Evolutionary conservation across 2,113 vertebrate species (phyloP).

Genomic region (Suricata suricatta): DNA sequence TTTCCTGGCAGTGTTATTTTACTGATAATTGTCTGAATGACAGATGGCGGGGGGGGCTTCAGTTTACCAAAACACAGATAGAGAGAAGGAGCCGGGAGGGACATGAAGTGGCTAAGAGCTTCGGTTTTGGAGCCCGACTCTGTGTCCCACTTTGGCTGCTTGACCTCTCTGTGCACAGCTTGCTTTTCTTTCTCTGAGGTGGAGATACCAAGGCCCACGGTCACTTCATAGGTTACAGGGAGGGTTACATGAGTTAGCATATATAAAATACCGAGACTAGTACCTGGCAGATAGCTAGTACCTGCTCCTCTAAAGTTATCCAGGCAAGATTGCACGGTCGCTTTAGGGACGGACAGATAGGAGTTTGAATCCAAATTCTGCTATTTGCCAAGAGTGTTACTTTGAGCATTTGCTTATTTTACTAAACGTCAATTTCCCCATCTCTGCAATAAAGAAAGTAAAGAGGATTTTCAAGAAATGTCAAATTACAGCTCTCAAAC

Average conservation of each 20-base stretch:
- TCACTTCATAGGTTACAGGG: background rate
- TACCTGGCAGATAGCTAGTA: background rate
- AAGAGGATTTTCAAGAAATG: background rate
- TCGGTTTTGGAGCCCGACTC: accelerated
- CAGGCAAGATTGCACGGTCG: no score
- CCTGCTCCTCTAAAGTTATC: background rate
- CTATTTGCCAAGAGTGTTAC: background rate
- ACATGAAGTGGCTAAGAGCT: background rate
- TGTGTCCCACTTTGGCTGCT: no score
- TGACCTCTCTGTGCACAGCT: background rate
- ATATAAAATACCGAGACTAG: background rate
- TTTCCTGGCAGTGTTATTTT: background rate
- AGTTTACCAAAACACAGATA: background rate
- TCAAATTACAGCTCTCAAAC: background rate
- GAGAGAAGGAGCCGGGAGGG: background rate
- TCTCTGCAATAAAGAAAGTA: background rate
- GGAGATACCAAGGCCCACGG: background rate
- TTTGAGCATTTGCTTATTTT: background rate
- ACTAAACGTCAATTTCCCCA: background rate
- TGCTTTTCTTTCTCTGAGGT: background rate
- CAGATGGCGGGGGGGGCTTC: background rate
- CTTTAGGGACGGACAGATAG: background rate
- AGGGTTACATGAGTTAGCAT: background rate
- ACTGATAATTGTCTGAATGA: background rate
- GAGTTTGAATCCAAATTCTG: background rate